Evolutionary conservation across 35 echinoderm and acorn worm species (phyloP).

Genomic region (Heliocidaris tuberculata): DNA sequence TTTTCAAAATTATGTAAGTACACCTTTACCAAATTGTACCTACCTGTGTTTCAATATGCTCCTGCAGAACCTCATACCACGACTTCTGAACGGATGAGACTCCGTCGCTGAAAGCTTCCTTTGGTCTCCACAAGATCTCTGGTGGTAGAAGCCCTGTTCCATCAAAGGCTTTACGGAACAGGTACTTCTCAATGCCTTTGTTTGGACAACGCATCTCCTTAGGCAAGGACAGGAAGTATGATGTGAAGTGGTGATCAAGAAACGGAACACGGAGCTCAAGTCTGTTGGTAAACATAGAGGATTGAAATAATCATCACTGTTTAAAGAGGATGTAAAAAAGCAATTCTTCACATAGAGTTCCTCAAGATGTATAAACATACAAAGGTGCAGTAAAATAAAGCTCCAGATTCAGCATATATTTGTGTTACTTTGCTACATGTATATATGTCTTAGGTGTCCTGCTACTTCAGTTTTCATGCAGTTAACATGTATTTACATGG

Average conservation of each 20-base stretch:
- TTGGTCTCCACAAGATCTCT: constrained; percentile 90
- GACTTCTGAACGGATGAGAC: constrained; percentile 85
- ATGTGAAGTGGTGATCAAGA: constrained; percentile 83
- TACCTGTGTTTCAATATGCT: constrained; percentile 76
- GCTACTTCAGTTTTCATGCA: too few relatives aligned
- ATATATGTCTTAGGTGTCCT: too few relatives aligned
- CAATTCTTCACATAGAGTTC: too few relatives aligned
- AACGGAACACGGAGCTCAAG: constrained; percentile 83
- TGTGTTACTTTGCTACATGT: too few relatives aligned
- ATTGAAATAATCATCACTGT: too few relatives aligned
- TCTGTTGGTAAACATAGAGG: constrained; percentile 16
- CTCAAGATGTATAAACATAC: too few relatives aligned
- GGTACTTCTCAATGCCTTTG: constrained; percentile 77
- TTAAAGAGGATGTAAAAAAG: too few relatives aligned
- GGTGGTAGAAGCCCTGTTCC: constrained; percentile 62
- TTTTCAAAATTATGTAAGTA: too few relatives aligned
- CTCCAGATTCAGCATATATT: too few relatives aligned
- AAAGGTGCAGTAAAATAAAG: too few relatives aligned
- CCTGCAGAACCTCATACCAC: constrained; percentile 80
- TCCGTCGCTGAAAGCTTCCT: constrained; percentile 94
- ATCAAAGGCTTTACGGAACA: constrained; percentile 84
- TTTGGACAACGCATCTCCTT: constrained; percentile 58
- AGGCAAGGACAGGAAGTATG: constrained; percentile 73
- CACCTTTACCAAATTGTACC: neutral
- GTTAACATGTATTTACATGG: too few relatives aligned